Base-by-base conservation (phyloP, 2,888 invertebrate genomes). In the Neoascia interrupta region DNA sequence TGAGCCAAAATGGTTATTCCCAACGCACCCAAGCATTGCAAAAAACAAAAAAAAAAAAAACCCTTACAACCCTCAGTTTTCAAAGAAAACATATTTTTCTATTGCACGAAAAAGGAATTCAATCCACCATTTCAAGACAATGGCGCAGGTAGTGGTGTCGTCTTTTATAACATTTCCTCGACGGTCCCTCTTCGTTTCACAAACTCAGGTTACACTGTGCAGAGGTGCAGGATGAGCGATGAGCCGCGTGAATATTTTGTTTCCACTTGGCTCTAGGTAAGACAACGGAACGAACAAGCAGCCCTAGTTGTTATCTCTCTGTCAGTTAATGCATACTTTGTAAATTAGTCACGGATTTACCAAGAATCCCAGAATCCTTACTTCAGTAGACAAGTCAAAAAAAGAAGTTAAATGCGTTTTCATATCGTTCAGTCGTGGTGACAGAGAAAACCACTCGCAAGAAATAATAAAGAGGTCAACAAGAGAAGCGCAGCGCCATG, bases 401-500 rank as follows among this genome's bases (percentile, higher is more conserved):
- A 16, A 23, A 34, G 6, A 26, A 16, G 4, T 26, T 5, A n/a
- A 18, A 26, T 51, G 56, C 56, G 43, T 47, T 61, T 75, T 16
- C 19, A 28, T 13, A 6, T n/a, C n/a, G 23, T 2, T 41, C 15
- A n/a, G 26, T 53, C 28, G 18, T 6, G n/a, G n/a, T n/a, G 16
- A 47, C 31, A 54, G 36, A 53, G 15, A 47, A 64, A 54, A 54
- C 76, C 47, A 64, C 37, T 64, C 43, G 51, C 53, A 70, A 64
- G 60, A 54, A 47, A 73, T 11, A 34, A 36, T 69, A 74, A 80
- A 74, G 74, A 74, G 74, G 68, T 80, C 74, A 74, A 74, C 41
- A 60, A 63, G 68, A 74, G 45, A 73, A 63, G 58, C 56, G 36
- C 58, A 63, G 23, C 64, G 47, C 39, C 61, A 56, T 53, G 45